A percentile compares a stretch with the other conserved stretches of the same genome.
These are phyloP conservation scores for Rhabdomys dilectus DNA, from an alignment of 2,113 vertebrate genomes.

Conservation along the genomic window DNA sequence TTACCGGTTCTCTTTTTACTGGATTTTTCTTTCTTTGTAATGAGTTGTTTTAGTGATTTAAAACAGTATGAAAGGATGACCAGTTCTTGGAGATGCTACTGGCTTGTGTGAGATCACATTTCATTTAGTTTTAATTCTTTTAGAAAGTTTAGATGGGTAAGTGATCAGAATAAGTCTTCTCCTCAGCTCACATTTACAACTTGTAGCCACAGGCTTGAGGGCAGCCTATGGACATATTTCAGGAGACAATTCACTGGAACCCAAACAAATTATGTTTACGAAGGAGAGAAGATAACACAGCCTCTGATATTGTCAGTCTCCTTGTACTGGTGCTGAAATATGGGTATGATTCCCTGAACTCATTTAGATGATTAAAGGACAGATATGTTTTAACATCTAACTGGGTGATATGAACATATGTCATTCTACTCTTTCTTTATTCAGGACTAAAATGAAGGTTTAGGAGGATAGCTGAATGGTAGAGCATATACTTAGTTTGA, in stretches of 20 bases:
- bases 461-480: too few relatives aligned
- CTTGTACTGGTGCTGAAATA: neutral
- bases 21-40: neutral
- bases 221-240: neutral
- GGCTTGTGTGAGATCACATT: neutral
- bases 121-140: neutral
- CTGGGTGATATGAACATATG: neutral
- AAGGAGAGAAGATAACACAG: rapidly evolving
- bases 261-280: neutral
- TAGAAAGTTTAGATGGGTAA: neutral
- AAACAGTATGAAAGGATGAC: neutral
- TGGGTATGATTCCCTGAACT: too few relatives aligned
- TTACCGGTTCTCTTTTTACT: neutral
- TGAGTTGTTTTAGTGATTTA: neutral
- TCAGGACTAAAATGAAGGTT: neutral
- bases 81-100: neutral
- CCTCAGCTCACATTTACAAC: neutral
- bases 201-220: neutral
- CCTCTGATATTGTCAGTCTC: neutral
- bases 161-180: neutral
- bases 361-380: neutral
- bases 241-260: neutral
- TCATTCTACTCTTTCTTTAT: neutral
- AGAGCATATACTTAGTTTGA: neutral
- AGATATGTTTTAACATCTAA: neutral